These are phyloP conservation scores for Listrodromus nycthemerus DNA, from an alignment of 2,888 invertebrate genomes.

Conservation along the genomic window DNA sequence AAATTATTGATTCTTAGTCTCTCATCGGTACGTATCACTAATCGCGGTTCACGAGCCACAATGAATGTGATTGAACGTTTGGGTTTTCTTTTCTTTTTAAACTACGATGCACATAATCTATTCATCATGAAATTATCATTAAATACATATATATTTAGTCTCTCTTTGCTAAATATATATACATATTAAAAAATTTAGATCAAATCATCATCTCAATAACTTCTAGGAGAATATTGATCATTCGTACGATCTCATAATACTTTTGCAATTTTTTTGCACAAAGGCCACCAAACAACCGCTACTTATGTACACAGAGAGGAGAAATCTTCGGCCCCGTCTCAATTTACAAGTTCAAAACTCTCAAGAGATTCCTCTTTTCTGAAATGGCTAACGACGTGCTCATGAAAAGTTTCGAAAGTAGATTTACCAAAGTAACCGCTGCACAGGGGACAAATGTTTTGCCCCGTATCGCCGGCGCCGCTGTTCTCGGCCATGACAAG, in stretches of 20 bases:
- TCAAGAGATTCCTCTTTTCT: conserved; percentile 84
- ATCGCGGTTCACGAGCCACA: background rate
- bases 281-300: conserved; percentile 13
- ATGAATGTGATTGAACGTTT: background rate
- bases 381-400: conserved; percentile 93
- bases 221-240: conserved; percentile 42
- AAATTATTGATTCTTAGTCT: conserved; percentile 36
- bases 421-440: conserved; percentile 87
- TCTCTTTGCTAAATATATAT: too few species aligned
- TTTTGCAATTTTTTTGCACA: conserved; percentile 22
- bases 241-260: conserved; percentile 6
- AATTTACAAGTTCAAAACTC: conserved; percentile 72
- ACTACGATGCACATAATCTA: background rate
- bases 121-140: background rate
- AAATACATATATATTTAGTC: background rate
- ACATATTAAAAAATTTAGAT: too few species aligned
- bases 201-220: conserved; percentile 20
- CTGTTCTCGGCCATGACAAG: conserved; percentile 74
- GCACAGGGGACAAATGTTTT: conserved; percentile 92
- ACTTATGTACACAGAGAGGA: conserved; percentile 25
- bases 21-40: conserved; percentile 16
- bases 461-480: conserved; percentile 77
- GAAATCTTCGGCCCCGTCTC: conserved; percentile 23
- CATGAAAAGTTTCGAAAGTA: conserved; percentile 88
- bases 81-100: background rate